Percentiles rank a stretch among this genome's conserved stretches.
These are phyloP conservation scores for Coelogynopora nodosa DNA, from an alignment of 2,888 invertebrate species.

Conservation along the genomic window DNA sequence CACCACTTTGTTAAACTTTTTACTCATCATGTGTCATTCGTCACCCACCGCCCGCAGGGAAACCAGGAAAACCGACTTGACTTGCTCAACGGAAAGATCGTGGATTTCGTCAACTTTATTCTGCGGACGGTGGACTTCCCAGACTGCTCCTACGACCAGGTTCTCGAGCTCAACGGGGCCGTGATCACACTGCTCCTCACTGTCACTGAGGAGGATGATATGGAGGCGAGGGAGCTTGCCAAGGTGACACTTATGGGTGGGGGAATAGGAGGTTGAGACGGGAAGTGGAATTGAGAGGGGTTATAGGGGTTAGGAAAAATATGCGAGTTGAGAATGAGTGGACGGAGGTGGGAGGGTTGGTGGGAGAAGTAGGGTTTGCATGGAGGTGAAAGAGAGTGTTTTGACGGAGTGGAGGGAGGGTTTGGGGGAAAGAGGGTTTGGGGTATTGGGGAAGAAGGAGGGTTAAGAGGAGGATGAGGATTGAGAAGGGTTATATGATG, in stretches of 20 bases:
- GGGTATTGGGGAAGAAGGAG: no score
- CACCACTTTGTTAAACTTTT: no score
- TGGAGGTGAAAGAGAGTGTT: no score
- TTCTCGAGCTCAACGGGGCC: conserved; percentile 42
- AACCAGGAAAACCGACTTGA: conserved; percentile 47
- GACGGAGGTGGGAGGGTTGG: no score
- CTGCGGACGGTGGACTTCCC: conserved; percentile 43
- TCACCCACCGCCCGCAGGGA: conserved; percentile 41
- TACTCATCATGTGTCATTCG: background rate
- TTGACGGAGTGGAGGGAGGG: no score
- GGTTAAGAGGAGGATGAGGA: no score
- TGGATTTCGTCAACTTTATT: conserved; percentile 48
- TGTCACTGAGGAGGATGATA: conserved; percentile 47
- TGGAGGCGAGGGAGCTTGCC: background rate
- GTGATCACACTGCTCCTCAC: conserved; percentile 43
- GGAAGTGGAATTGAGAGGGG: no score
- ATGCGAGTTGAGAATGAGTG: background rate
- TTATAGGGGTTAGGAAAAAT: background rate
- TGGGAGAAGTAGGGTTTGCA: no score
- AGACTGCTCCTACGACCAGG: conserved; percentile 42
- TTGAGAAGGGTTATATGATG: no score
- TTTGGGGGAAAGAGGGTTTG: no score
- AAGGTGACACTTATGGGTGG: conserved; percentile 22
- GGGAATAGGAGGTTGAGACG: background rate
- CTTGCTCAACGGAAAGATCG: conserved; percentile 46